Conservation (phyloP, 2,113 vertebrate genomes). For the Rhea pennata region DNA sequence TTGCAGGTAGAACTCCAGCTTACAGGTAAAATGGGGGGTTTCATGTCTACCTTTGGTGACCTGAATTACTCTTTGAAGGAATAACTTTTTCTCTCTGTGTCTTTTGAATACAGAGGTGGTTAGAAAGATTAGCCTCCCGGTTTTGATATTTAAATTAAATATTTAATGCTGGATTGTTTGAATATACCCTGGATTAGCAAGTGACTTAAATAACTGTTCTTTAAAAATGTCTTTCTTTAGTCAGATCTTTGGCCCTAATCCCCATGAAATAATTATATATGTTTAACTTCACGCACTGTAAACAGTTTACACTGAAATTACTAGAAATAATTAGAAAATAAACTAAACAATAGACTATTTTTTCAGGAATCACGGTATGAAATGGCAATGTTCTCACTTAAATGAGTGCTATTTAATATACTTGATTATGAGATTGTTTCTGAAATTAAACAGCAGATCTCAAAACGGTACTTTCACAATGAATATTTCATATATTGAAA, state of each 20-base stretch:
- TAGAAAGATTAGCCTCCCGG: neutral
- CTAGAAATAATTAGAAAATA: neutral
- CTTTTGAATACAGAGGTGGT: neutral
- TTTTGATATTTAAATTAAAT: neutral
- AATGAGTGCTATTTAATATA: slow-evolving; percentile 15
- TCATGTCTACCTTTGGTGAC: neutral
- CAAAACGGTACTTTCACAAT: slow-evolving; percentile 19
- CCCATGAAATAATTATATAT: neutral
- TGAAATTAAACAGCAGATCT: slow-evolving; percentile 30
- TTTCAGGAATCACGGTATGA: neutral
- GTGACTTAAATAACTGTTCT: neutral
- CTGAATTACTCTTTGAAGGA: neutral
- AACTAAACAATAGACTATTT: neutral
- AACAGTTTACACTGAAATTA: neutral
- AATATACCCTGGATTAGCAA: neutral
- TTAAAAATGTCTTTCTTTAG: neutral
- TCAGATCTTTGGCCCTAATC: neutral
- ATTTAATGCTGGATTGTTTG: neutral
- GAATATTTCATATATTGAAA: neutral
- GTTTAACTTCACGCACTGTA: neutral
- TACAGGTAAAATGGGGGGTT: neutral
- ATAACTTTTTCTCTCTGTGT: neutral
- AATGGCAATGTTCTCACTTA: neutral
- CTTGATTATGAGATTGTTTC: neutral
- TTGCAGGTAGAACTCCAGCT: neutral